These are phyloP conservation scores for Hesperia comma DNA, from an alignment of 2,888 invertebrate genomes.

Conservation along the genomic window DNA sequence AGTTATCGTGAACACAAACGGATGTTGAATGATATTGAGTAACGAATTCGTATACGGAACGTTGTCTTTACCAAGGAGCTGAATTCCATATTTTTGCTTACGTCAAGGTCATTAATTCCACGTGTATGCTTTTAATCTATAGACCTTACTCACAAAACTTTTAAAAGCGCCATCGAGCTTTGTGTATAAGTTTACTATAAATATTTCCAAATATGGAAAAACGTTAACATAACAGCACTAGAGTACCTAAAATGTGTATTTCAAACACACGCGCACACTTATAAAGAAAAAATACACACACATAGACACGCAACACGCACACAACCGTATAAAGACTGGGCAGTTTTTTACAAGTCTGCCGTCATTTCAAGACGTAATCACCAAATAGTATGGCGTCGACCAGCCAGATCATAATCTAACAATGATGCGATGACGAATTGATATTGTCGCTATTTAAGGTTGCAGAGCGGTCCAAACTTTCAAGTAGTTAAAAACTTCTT, in stretches of 20 bases:
- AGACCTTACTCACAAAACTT: too few species aligned
- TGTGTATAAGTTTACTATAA: too few species aligned
- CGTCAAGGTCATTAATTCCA: too few species aligned
- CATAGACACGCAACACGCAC: background rate
- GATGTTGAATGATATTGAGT: conserved; percentile 6
- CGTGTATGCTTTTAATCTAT: too few species aligned
- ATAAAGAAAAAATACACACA: too few species aligned
- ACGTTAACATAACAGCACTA: too few species aligned
- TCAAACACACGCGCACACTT: too few species aligned
- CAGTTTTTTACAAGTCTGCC: background rate
- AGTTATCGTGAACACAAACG: conserved; percentile 8
- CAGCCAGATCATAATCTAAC: background rate
- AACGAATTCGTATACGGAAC: conserved; percentile 1
- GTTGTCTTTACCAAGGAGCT: background rate
- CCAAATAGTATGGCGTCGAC: background rate
- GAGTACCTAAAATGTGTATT: too few species aligned
- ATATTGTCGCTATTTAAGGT: background rate
- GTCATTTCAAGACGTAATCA: conserved; percentile 3
- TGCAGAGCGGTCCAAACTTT: background rate
- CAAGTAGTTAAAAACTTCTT: background rate
- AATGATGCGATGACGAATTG: conserved; percentile 4
- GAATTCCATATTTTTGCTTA: too few species aligned
- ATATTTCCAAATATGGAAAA: too few species aligned
- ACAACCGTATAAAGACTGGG: too few species aligned
- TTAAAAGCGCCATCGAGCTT: too few species aligned